Evolutionary conservation across 2,888 invertebrate genomes (phyloP), one percentile per base, ranked within the genome.

Genomic region (Stenodema calcarata): DNA sequence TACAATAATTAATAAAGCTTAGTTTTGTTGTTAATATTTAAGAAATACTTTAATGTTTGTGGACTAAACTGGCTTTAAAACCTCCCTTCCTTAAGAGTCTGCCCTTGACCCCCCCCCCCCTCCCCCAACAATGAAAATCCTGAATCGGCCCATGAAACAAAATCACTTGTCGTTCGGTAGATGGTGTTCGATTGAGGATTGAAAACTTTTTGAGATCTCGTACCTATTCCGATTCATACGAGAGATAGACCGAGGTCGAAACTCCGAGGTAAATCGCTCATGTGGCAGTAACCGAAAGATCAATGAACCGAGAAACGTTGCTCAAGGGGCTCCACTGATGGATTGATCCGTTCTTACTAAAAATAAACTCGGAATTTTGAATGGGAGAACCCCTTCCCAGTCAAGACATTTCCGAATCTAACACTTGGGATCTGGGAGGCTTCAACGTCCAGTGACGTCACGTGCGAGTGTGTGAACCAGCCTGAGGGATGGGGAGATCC

Each of bases 341-440:
- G 78, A 44, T 44, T 78, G 78, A 62, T 62, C 62, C 62, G 62
- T 62, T 62, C 62, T 18, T 23, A 62, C 62, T 62, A 7, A 78
- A 78, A 78, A 78, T 78, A 78, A 78, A 78, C 78, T 78, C 44
- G 44, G 78, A 42, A 78, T 78, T 78, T 78, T 78, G 78, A 78
- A 78, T 78, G 78, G 44, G 78, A 27, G 41, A 23, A 62, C 7
- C 62, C 62, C 62, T 23, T 9, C 62, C 18, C 62, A n/a, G 23
- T 0, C 62, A 62, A 62, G 62, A 62, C 62, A 62, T 62, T 62
- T 23, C 18, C 62, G 62, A 62, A 62, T 62, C 62, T 23, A 14
- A 12, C 62, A 62, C 18, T 62, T 23, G 18, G 62, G 62, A 62
- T 62, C 62, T 23, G 62, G 23, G 62, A 18, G 50, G 62, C 62